phyloP scores from a whole-genome alignment of 2,797 vertebrate species.

The Mus caroli region DNA sequence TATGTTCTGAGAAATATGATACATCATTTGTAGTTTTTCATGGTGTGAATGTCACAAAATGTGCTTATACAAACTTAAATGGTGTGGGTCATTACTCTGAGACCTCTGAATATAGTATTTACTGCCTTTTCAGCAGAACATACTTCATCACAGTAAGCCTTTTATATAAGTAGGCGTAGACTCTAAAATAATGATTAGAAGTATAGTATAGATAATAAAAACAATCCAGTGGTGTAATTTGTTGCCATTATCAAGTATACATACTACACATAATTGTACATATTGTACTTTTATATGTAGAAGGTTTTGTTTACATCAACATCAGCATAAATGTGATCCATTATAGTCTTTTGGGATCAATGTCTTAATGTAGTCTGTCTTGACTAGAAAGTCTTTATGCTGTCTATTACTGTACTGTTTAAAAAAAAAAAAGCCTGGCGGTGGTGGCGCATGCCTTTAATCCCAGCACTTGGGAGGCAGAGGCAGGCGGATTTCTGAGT shows the following conservation, averaged over 20 bases:
- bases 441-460: too few relatives aligned
- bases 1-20: slow-evolving; percentile 19
- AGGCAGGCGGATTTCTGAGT: too few relatives aligned
- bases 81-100: neutral
- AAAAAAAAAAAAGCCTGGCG: neutral
- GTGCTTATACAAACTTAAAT: neutral
- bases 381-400: neutral
- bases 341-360: slow-evolving; percentile 2
- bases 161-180: slow-evolving; percentile 2
- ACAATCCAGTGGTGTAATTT: neutral
- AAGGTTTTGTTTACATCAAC: neutral
- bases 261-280: slow-evolving; percentile 3
- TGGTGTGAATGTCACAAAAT: neutral
- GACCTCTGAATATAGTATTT: neutral
- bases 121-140: neutral
- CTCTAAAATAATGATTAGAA: neutral
- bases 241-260: neutral
- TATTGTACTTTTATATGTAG: slow-evolving; percentile 13
- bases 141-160: neutral
- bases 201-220: neutral
- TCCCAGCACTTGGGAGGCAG: too few relatives aligned
- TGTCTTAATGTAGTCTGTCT: slow-evolving; percentile 27
- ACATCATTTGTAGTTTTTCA: neutral
- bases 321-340: neutral
- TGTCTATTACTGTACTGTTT: neutral